Percentiles rank a stretch among this genome's conserved stretches.
These are phyloP conservation scores for Apamea anceps DNA, from an alignment of 2,888 invertebrate genomes.

Conservation along the genomic window DNA sequence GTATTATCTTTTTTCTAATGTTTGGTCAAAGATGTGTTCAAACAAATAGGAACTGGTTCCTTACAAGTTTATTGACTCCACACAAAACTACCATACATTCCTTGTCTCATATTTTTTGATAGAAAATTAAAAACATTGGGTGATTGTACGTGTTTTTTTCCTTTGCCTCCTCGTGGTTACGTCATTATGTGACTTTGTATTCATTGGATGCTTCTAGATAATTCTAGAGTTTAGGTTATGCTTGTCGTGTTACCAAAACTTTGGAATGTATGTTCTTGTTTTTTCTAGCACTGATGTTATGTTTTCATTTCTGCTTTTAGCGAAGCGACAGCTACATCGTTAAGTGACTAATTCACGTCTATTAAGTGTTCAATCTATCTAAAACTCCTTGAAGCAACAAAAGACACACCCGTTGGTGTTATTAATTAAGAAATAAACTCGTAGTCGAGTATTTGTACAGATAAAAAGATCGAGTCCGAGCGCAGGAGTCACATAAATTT, in stretches of 20 bases:
- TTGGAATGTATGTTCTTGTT: background rate
- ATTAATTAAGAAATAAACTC: slow-evolving; percentile 11
- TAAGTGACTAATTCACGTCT: background rate
- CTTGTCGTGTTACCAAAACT: slow-evolving; percentile 6
- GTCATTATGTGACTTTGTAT: slow-evolving; percentile 42
- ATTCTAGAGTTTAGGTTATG: slow-evolving; percentile 33
- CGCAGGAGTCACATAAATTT: slow-evolving; percentile 35
- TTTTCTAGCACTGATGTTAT: background rate
- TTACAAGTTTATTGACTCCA: slow-evolving; percentile 87
- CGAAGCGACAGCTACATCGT: background rate
- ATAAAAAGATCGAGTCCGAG: slow-evolving; percentile 9
- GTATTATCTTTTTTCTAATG: slow-evolving; percentile 69
- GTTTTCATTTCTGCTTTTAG: background rate
- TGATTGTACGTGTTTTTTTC: slow-evolving; percentile 54
- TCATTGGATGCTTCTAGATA: slow-evolving; percentile 44
- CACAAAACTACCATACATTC: slow-evolving; percentile 81
- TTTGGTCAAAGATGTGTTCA: slow-evolving; percentile 84
- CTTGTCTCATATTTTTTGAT: slow-evolving; percentile 71
- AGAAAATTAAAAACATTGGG: slow-evolving; percentile 71
- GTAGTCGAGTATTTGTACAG: background rate
- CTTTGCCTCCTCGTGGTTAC: slow-evolving; percentile 38
- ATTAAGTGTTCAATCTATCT: background rate
- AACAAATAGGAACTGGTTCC: slow-evolving; percentile 87
- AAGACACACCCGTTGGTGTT: background rate
- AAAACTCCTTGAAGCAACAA: background rate